Conservation (phyloP, 2,797 vertebrate species). For the Alcedo atthis region DNA sequence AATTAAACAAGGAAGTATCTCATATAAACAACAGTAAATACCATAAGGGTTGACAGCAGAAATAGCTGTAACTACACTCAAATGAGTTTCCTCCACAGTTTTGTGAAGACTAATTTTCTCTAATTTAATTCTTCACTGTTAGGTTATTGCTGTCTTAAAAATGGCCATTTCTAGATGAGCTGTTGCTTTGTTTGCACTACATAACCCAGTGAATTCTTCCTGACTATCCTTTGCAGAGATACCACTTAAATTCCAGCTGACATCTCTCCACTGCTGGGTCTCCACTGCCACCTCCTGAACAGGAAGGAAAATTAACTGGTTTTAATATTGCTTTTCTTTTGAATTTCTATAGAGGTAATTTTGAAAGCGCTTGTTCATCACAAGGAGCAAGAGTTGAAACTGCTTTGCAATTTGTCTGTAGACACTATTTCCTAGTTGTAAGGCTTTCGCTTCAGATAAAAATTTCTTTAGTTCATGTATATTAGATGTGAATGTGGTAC, state of each 20-base stretch:
- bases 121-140: background rate
- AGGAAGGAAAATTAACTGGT: background rate
- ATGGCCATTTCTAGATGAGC: background rate
- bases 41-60: background rate
- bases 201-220: background rate
- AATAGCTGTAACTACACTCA: background rate
- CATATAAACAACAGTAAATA: slow-evolving; percentile 21
- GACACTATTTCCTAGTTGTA: background rate
- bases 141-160: background rate
- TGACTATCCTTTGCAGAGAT: background rate
- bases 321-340: background rate
- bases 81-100: background rate
- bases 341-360: background rate
- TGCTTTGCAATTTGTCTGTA: background rate
- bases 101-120: background rate
- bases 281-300: slow-evolving; percentile 69
- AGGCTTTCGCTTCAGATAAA: background rate
- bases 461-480: background rate
- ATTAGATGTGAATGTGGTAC: background rate
- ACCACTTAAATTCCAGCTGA: background rate
- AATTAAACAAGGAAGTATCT: slow-evolving; percentile 6
- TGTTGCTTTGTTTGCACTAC: background rate
- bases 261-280: background rate
- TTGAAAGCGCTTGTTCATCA: background rate
- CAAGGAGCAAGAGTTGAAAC: background rate